Conservation (phyloP, 2,888 invertebrate genomes). For the Epinotia nisella region DNA sequence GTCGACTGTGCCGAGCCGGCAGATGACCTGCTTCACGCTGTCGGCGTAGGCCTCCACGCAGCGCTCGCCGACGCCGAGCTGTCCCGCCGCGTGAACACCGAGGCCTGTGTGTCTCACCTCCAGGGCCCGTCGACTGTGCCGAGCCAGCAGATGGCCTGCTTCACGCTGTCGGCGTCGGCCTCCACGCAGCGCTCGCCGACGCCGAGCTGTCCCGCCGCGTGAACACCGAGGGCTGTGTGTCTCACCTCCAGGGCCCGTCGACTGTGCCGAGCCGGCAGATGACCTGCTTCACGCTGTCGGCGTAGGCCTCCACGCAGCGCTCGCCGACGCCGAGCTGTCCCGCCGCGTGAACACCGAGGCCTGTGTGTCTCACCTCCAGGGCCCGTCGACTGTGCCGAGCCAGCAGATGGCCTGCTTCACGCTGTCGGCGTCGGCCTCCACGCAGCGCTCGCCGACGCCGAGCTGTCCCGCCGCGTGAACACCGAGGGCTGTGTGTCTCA, state of each 20-base stretch:
- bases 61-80: too few relatives aligned
- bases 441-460: slow-evolving; percentile 97
- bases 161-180: slow-evolving; percentile 93
- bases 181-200: slow-evolving; percentile 98
- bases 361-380: slow-evolving; percentile 87
- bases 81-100: too few relatives aligned
- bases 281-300: slow-evolving; percentile 93
- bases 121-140: slow-evolving; percentile 98
- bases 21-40: too few relatives aligned
- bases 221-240: too few relatives aligned
- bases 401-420: slow-evolving; percentile 96
- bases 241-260: slow-evolving; percentile 94
- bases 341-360: slow-evolving; percentile 85
- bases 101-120: slow-evolving; percentile 75
- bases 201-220: neutral
- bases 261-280: slow-evolving; percentile 97
- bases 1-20: too few relatives aligned
- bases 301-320: slow-evolving; percentile 96
- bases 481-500: slow-evolving; percentile 46
- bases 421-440: slow-evolving; percentile 94
- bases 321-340: slow-evolving; percentile 98
- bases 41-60: too few relatives aligned
- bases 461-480: slow-evolving; percentile 94
- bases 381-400: slow-evolving; percentile 96
- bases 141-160: slow-evolving; percentile 94